Evolutionary conservation across 1,140 invertebrate genomes (phyloP).

Genomic region (Caenorhabditis latens): DNA sequence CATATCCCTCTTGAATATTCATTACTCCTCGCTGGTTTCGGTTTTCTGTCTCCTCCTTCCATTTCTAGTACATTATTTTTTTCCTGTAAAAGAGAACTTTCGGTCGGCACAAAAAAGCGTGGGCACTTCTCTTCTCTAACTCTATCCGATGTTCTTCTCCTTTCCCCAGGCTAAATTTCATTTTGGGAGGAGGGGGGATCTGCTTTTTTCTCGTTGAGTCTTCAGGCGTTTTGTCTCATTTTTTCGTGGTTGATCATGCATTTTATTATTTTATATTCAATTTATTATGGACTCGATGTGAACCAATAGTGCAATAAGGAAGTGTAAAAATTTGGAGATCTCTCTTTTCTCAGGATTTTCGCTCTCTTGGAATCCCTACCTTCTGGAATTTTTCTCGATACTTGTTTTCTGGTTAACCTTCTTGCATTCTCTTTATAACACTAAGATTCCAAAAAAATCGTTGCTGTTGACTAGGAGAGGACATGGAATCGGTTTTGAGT

Average conservation of each 20-base stretch:
- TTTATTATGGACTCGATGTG: no score
- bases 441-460: no score
- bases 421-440: no score
- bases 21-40: not conserved
- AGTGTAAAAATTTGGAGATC: no score
- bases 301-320: no score
- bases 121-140: not conserved
- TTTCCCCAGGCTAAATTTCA: constrained; percentile 43
- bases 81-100: not conserved
- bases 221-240: not conserved
- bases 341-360: no score
- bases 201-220: constrained; percentile 28
- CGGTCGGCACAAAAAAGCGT: not conserved
- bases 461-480: no score
- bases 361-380: no score
- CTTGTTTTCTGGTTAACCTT: no score
- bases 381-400: no score
- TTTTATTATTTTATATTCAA: not conserved
- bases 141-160: constrained; percentile 36
- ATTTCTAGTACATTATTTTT: not conserved
- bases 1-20: constrained; percentile 30
- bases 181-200: not conserved
- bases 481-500: no score
- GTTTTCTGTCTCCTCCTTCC: not conserved
- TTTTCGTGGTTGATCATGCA: not conserved